Conservation (phyloP, 2,113 vertebrate genomes). For the Lethenteron reissneri region DNA sequence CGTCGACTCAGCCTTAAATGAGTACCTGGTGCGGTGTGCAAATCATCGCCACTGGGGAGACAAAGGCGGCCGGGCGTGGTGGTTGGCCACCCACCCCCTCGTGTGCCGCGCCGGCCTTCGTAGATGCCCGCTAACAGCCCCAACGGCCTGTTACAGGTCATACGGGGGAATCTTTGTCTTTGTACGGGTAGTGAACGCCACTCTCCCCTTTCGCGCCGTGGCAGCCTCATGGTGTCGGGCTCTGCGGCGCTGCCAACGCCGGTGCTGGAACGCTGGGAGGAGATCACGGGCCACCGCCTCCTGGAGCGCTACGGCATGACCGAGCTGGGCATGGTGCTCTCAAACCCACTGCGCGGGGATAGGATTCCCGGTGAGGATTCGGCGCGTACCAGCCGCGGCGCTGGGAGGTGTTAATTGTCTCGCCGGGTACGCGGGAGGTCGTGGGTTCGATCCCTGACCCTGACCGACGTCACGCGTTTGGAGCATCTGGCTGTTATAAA, state of each 20-base stretch:
- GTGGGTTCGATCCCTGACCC: no score
- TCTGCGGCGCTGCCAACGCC: conserved; percentile 65
- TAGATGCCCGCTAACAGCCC: not conserved
- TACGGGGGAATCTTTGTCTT: not conserved
- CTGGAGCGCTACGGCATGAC: conserved; percentile 96
- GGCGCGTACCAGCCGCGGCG: no score
- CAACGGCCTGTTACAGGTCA: not conserved
- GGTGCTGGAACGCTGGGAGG: conserved; percentile 50
- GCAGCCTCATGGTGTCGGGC: conserved; percentile 80
- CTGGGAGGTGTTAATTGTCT: no score
- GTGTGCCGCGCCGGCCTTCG: no score
- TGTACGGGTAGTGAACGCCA: not conserved
- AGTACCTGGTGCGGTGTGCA: no score
- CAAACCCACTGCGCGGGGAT: conserved; percentile 44
- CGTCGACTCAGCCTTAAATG: no score
- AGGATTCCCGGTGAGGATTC: conserved; percentile 47
- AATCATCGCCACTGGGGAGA: no score
- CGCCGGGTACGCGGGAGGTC: no score
- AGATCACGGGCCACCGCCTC: conserved; percentile 51
- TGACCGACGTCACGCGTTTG: no score
- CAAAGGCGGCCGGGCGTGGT: no score
- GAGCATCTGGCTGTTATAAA: no score
- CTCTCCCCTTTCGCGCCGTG: not conserved
- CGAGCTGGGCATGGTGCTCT: conserved; percentile 83
- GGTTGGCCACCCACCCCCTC: no score